Percentiles rank a stretch among this genome's conserved stretches.
phyloP scores from a whole-genome alignment of 2,888 invertebrate genomes.

The Lasioglossum lativentre region DNA sequence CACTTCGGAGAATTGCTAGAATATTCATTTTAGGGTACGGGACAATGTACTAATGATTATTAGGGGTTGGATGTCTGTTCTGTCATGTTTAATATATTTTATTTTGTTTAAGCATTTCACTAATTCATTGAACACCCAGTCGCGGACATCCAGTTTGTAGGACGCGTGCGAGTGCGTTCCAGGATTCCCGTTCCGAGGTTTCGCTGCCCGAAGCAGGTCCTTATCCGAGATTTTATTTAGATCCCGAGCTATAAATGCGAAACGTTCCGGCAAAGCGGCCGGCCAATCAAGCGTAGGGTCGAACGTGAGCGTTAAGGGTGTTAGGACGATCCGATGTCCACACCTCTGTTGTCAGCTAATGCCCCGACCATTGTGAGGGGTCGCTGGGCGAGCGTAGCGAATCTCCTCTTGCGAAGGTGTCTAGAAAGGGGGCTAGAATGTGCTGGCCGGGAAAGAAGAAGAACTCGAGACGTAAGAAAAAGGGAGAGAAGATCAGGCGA shows the following conservation, averaged over 20 bases:
- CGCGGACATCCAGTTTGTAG: not conserved
- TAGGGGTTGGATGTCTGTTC: not conserved
- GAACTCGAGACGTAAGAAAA: constrained; percentile 31
- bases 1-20: not conserved
- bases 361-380: constrained; percentile 79
- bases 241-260: constrained; percentile 82
- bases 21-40: no score
- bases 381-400: constrained; percentile 68
- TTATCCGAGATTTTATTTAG: constrained; percentile 84
- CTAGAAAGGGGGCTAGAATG: constrained; percentile 27
- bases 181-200: constrained; percentile 16
- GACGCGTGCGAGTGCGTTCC: constrained; percentile 17
- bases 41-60: not conserved
- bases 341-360: constrained; percentile 84
- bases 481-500: constrained; percentile 46
- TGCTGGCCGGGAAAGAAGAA: constrained; percentile 52
- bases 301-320: constrained; percentile 69
- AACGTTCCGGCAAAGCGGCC: constrained; percentile 71
- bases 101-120: not conserved
- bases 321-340: constrained; percentile 78
- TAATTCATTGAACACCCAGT: not conserved
- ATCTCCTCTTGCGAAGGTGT: constrained; percentile 65
- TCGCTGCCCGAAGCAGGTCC: constrained; percentile 52
- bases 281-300: constrained; percentile 75
- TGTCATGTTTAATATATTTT: not conserved